Evolutionary conservation across 2,888 invertebrate genomes (phyloP).

Genomic region (Eupithecia dodoneata): DNA sequence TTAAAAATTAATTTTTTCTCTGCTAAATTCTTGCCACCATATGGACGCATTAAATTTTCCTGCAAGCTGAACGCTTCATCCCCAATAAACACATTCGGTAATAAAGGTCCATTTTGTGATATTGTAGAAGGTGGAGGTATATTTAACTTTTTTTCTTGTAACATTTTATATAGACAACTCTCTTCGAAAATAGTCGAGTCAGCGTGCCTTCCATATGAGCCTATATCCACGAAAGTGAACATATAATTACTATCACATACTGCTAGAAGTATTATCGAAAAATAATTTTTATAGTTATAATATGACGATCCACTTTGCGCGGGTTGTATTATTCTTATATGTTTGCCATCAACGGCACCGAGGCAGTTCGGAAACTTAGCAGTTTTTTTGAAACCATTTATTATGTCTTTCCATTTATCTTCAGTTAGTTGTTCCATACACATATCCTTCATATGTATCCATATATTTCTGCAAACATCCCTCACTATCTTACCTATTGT

Average conservation of each 20-base stretch:
- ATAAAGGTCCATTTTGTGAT: too few species aligned
- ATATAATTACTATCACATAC: too few species aligned
- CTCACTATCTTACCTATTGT: too few species aligned
- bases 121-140: too few species aligned
- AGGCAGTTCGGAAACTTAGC: slow-evolving; percentile 24
- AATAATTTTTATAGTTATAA: slow-evolving; percentile 38
- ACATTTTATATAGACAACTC: background rate
- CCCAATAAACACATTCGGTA: too few species aligned
- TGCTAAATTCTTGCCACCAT: too few species aligned
- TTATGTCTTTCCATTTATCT: slow-evolving; percentile 12
- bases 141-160: too few species aligned
- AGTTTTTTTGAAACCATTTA: slow-evolving; percentile 12
- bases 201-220: slow-evolving; percentile 38
- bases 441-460: too few species aligned
- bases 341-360: slow-evolving; percentile 48
- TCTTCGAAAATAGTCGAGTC: slow-evolving; percentile 18
- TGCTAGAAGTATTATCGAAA: slow-evolving; percentile 23
- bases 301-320: slow-evolving; percentile 22
- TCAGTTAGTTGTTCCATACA: slow-evolving; percentile 8
- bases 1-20: too few species aligned
- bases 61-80: too few species aligned
- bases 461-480: background rate
- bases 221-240: slow-evolving; percentile 41
- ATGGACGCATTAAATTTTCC: too few species aligned
- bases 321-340: slow-evolving; percentile 43